A percentile compares a stretch with the other conserved stretches of the same genome.
Conservation (phyloP, 2,113 vertebrate species). For the Mastomys coucha region DNA sequence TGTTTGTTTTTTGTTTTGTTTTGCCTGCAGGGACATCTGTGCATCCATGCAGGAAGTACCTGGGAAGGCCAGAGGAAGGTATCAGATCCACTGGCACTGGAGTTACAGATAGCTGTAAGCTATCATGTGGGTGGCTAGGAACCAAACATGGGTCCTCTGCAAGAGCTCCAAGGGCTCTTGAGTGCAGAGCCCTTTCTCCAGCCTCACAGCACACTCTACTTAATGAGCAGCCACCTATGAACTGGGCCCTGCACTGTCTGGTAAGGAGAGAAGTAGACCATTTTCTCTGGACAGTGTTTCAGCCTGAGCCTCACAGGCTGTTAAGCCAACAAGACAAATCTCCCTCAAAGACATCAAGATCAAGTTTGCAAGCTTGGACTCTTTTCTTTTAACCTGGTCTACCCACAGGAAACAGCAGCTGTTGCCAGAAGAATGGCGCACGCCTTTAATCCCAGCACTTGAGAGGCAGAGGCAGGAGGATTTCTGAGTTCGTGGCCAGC, state of each 20-base stretch:
- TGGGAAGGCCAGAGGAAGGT: background rate
- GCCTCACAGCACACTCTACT: background rate
- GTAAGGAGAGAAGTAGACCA: background rate
- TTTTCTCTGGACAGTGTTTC: background rate
- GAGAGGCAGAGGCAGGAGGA: too few species aligned
- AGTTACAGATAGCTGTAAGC: background rate
- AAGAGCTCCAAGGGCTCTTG: background rate
- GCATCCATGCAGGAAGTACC: background rate
- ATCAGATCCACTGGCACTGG: background rate
- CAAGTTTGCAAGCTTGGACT: background rate
- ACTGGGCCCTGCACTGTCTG: background rate
- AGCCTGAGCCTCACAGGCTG: background rate
- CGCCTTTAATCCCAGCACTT: too few species aligned
- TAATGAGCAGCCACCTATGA: background rate
- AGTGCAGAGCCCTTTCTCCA: background rate
- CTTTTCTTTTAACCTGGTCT: background rate
- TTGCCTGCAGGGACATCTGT: background rate
- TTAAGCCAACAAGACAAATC: background rate
- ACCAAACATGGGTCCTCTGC: background rate
- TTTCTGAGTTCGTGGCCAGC: too few species aligned
- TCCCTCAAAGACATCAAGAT: background rate
- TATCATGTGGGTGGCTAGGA: background rate
- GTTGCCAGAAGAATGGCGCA: constrained; percentile 42
- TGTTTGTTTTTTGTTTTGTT: background rate
- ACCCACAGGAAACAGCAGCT: constrained; percentile 3